Percentiles rank a stretch among this genome's conserved stretches.
Conservation (phyloP, 2,113 vertebrate genomes). For the Pteropus alecto region DNA sequence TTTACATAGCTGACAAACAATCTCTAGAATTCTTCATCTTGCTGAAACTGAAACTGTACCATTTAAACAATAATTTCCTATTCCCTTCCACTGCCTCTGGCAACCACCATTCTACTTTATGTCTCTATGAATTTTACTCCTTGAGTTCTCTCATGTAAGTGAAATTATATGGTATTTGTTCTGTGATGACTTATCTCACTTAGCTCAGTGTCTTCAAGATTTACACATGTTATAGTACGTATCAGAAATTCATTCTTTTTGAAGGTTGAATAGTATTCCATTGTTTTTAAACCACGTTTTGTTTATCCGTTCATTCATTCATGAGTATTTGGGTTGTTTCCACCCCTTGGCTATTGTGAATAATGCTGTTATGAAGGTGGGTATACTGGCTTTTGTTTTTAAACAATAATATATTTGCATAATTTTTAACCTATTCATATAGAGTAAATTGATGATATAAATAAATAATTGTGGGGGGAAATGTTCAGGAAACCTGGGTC, state of each 20-base stretch:
- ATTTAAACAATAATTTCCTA: not conserved
- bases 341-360: not conserved
- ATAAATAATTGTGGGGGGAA: not conserved
- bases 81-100: fast-evolving
- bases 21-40: not conserved
- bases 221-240: fast-evolving
- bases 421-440: not conserved
- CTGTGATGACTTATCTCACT: not conserved
- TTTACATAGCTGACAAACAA: not conserved
- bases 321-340: not conserved
- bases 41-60: not conserved
- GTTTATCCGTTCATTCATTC: not conserved
- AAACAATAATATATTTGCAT: not conserved
- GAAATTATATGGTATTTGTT: not conserved
- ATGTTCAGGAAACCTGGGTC: not conserved
- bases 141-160: not conserved
- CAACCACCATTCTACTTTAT: not conserved
- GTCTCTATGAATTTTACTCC: not conserved
- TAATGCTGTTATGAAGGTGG: not conserved
- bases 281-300: not conserved
- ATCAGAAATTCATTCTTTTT: not conserved
- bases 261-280: not conserved
- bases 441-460: not conserved
- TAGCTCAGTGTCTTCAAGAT: not conserved
- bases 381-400: not conserved